Conservation (phyloP, 2,888 invertebrate genomes). For the Rotaria socialis region DNA sequence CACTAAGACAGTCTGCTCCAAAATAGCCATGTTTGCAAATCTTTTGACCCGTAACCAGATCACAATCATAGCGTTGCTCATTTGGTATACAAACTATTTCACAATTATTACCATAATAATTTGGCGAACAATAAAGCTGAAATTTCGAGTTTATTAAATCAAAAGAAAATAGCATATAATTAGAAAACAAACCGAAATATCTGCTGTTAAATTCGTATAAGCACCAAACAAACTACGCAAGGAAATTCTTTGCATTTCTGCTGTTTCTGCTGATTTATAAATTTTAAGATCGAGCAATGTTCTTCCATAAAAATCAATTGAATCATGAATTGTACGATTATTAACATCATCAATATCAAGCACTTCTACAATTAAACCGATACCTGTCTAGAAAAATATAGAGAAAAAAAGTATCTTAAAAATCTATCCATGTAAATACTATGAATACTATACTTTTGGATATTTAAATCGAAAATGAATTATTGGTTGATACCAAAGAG, state of each 20-base stretch:
- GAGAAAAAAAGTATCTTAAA: neutral
- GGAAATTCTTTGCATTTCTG: constrained; percentile 19
- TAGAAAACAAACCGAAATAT: neutral
- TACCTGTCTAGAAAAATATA: constrained; percentile 40
- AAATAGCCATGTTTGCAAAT: constrained; percentile 41
- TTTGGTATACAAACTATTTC: constrained; percentile 24
- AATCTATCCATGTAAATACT: neutral
- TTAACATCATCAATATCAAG: constrained; percentile 35
- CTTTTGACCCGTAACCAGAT: constrained; percentile 34
- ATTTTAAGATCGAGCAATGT: constrained; percentile 41
- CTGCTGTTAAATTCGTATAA: constrained; percentile 41
- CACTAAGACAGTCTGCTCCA: constrained; percentile 40
- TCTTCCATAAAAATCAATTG: constrained; percentile 43
- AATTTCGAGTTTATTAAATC: neutral
- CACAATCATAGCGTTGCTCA: constrained; percentile 40
- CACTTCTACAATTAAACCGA: constrained; percentile 45
- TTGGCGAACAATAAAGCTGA: constrained; percentile 41
- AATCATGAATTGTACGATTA: constrained; percentile 28
- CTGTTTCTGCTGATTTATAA: neutral
- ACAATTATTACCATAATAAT: constrained; percentile 42
- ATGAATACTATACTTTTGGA: constrained; percentile 27
- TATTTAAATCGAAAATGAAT: constrained; percentile 40
- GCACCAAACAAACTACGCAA: constrained; percentile 41
- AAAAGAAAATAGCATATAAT: too few species aligned
- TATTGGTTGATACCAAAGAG: neutral